These are phyloP conservation scores for Stylophora pistillata DNA, from an alignment of 64 coral and sea anemone genomes.

Conservation along the genomic window DNA sequence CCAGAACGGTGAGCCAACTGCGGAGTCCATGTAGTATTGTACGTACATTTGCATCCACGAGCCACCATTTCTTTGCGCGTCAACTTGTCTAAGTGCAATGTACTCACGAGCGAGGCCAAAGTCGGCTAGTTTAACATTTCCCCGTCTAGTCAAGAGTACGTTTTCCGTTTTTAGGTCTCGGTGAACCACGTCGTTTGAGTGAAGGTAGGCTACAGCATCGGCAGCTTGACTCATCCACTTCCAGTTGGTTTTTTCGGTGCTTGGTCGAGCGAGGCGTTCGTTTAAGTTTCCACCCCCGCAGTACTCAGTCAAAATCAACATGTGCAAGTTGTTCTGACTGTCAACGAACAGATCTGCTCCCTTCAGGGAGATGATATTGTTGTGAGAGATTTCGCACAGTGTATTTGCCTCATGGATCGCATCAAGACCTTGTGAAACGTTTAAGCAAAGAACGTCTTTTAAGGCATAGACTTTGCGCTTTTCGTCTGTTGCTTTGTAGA, in stretches of 20 bases:
- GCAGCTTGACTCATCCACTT: constrained; percentile 54
- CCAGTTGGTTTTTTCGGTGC: constrained; percentile 26
- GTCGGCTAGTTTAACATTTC: constrained; percentile 51
- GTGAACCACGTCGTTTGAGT: constrained; percentile 48
- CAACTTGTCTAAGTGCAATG: neutral
- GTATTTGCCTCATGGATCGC: constrained; percentile 22
- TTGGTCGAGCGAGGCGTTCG: constrained; percentile 31
- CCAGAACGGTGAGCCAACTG: constrained; percentile 32
- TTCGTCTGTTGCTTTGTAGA: neutral
- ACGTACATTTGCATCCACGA: neutral
- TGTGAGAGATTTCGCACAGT: neutral
- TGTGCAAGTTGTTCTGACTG: neutral
- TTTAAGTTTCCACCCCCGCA: constrained; percentile 62
- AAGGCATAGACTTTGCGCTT: neutral
- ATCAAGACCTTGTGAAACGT: neutral
- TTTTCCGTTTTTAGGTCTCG: constrained; percentile 69
- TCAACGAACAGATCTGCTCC: neutral
- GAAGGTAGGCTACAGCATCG: constrained; percentile 36
- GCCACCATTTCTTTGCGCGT: neutral
- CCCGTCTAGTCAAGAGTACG: constrained; percentile 21
- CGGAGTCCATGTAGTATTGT: constrained; percentile 48
- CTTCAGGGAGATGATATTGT: constrained; percentile 3
- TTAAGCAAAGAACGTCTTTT: constrained; percentile 26
- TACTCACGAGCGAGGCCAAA: constrained; percentile 62
- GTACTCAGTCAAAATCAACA: constrained; percentile 54